These are phyloP conservation scores for Ommatoiulus sabulosus DNA, from an alignment of 2,888 invertebrate genomes.

Conservation along the genomic window DNA sequence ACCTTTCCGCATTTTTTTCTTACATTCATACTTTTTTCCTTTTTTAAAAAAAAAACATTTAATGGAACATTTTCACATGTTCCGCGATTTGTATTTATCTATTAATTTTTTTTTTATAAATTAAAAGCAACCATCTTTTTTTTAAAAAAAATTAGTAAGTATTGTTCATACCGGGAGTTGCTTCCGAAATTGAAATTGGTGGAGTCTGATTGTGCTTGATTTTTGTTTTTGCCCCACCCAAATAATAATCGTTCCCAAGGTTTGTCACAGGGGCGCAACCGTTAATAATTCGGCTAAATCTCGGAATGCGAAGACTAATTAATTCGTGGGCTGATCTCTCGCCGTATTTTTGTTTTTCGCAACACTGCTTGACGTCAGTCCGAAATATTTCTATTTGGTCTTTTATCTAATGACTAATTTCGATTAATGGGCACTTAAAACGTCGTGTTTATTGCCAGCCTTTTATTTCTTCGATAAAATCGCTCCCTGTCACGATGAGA, in stretches of 20 bases:
- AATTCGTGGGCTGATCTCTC: not conserved
- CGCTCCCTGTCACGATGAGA: not conserved
- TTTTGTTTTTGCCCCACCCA: not conserved
- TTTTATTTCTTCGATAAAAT: not conserved
- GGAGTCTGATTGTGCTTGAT: too few relatives aligned
- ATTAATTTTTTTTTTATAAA: too few relatives aligned
- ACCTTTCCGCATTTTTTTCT: too few relatives aligned
- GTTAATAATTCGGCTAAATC: not conserved
- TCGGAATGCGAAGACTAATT: not conserved
- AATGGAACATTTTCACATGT: too few relatives aligned
- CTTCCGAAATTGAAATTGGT: too few relatives aligned
- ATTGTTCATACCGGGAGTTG: too few relatives aligned
- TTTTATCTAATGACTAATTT: conserved; percentile 14
- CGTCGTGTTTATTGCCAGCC: not conserved
- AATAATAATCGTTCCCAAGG: not conserved
- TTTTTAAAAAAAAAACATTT: too few relatives aligned
- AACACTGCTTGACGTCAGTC: conserved; percentile 12
- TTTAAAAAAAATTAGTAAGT: too few relatives aligned
- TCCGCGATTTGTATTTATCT: too few relatives aligned
- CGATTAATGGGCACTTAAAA: conserved; percentile 25
- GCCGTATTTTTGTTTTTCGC: not conserved
- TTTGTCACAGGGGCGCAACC: not conserved
- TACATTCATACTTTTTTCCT: too few relatives aligned
- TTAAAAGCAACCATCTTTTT: too few relatives aligned
- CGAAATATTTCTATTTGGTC: not conserved